Conservation (phyloP, 1,140 invertebrate genomes). For the Coenobita brevimanus region DNA sequence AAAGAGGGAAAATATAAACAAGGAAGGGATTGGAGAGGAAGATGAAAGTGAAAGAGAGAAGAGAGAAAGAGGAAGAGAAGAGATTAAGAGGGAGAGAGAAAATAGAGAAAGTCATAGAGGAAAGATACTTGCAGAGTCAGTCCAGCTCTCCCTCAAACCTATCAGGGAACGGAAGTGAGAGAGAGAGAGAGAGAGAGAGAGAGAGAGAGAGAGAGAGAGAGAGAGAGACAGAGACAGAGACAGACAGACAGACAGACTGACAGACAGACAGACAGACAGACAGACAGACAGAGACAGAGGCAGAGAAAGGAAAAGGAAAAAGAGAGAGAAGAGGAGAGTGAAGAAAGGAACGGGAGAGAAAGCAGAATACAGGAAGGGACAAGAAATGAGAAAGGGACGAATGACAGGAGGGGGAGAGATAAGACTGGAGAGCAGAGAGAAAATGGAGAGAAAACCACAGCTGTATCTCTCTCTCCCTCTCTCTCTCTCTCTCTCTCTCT, state of each 20-base stretch:
- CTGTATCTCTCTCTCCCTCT: neutral
- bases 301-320: neutral
- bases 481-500: neutral
- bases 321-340: neutral
- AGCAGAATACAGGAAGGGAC: neutral
- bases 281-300: neutral
- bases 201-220: neutral
- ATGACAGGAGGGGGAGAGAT: neutral
- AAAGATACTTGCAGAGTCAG: neutral
- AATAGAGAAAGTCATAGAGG: neutral
- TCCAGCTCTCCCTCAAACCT: neutral
- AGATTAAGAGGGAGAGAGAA: neutral
- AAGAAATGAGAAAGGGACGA: neutral
- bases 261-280: neutral
- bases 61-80: neutral
- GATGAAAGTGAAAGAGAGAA: neutral
- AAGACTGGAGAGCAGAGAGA: neutral
- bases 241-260: neutral
- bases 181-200: slow-evolving; percentile 1
- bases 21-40: neutral
- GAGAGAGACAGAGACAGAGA: neutral
- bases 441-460: neutral
- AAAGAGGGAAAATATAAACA: too few relatives aligned
- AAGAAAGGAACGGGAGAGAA: neutral
- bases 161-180: neutral